A percentile compares a stretch with the other conserved stretches of the same genome.
Conservation (phyloP, 2,113 vertebrate genomes). For the Azemiops feae region DNA sequence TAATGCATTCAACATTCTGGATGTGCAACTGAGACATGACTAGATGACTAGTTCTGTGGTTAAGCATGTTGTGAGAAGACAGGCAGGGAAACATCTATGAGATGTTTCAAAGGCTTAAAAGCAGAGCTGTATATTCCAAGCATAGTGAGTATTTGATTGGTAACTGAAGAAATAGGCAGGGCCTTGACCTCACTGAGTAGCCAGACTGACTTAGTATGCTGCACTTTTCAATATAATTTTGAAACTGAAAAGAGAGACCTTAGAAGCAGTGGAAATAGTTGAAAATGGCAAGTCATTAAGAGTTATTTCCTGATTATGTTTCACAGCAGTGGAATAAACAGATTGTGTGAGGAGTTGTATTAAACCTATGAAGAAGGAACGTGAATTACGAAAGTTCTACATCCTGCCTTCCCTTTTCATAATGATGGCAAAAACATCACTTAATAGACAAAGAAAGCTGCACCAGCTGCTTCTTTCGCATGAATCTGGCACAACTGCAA, state of each 20-base stretch:
- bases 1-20: neutral
- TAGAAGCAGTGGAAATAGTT: neutral
- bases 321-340: neutral
- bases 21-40: neutral
- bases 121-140: neutral
- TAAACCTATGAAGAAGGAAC: constrained; percentile 30
- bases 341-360: constrained; percentile 33
- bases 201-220: neutral
- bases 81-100: neutral
- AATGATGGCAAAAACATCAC: constrained; percentile 57
- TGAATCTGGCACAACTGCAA: constrained; percentile 50
- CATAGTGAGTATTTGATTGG: neutral
- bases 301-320: constrained; percentile 13
- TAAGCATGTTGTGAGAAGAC: neutral
- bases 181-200: neutral
- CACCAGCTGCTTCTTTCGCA: constrained; percentile 60
- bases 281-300: constrained; percentile 1
- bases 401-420: constrained; percentile 48
- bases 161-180: neutral
- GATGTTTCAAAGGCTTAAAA: neutral
- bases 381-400: constrained; percentile 28
- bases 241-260: neutral
- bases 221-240: neutral
- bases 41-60: neutral
- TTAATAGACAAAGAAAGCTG: constrained; percentile 49